Base-by-base conservation (phyloP, 1,140 invertebrate species). In the Nephila pilipes region DNA sequence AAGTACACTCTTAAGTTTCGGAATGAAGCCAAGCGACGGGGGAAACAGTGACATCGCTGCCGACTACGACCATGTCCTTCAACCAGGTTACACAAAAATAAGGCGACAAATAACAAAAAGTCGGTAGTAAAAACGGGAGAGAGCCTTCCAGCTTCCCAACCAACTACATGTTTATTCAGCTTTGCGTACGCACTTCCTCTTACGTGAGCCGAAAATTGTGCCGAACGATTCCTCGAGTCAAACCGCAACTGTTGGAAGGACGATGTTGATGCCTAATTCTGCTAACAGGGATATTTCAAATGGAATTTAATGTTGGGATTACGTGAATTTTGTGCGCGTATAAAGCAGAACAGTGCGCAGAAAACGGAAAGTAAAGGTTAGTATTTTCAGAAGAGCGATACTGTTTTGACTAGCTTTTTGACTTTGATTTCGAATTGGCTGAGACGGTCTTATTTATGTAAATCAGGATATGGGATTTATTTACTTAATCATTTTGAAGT, bases 171-270 rank as follows among this genome's bases (percentile, higher is more conserved):
- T 81, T 81, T 81, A 81, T 55, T 55, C 80, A 81, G 80, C 80
- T 81, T 81, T 38, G 16, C 80, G 80, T 81, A 81, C 80, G 80
- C 80, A 81, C 80, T 81, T 81, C 80, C 80, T 81, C 80, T 81
- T 81, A n/a, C 80, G 80, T 80, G 75, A 20, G 32, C 6, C 75
- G 75, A 46, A 46, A 65, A 12, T 25, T n/a, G 63, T 65, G 63
- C 63, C 63, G 63, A 65, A 29, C 63, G 63, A n/a, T 14, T 14
- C n/a, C 10, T 25, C 25, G 63, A 65, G 16, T 58, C 63, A 65
- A 65, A 65, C 63, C 22, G 63, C 57, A 58, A 65, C 63, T 12
- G 25, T 1, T 29, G 63, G n/a, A 65, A 65, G 63, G 63, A 65
- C 32, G 32, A 75, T 20, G 69, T 20, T 36, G 69, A 20, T 36